Conservation (phyloP, 2,888 invertebrate genomes). For the Pantelozetes paolii region DNA sequence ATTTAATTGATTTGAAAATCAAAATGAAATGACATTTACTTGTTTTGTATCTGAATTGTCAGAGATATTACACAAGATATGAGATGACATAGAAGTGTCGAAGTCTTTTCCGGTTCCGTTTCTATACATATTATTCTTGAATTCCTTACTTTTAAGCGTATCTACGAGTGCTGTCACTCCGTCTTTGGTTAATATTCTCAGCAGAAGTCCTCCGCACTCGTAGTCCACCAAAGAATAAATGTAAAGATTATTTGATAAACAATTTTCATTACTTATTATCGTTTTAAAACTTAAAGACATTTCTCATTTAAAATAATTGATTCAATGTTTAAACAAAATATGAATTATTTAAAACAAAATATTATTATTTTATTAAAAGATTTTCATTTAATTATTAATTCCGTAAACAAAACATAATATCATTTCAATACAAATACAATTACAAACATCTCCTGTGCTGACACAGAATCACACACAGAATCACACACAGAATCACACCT, state of each 20-base stretch:
- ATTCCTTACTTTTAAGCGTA: not conserved
- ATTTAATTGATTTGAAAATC: not conserved
- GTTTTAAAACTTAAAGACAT: not conserved
- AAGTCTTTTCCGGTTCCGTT: conserved; percentile 12
- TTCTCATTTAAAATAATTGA: not conserved
- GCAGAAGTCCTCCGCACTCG: conserved; percentile 19
- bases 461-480: conserved; percentile 5
- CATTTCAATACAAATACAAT: not conserved
- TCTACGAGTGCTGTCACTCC: not conserved
- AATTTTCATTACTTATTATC: not conserved
- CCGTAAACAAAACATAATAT: not conserved
- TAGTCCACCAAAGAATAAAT: conserved; percentile 24
- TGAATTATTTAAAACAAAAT: too few species aligned
- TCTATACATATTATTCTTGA: conserved; percentile 23
- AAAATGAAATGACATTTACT: not conserved
- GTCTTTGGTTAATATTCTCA: not conserved
- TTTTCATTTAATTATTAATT: not conserved
- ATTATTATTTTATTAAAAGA: too few species aligned
- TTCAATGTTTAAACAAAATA: not conserved
- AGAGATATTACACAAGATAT: not conserved
- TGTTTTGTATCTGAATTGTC: conserved; percentile 1
- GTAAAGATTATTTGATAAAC: not conserved
- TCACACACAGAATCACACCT: too few species aligned
- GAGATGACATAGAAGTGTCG: conserved; percentile 1
- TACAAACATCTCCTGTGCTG: not conserved